Base-by-base conservation (phyloP, 1,140 invertebrate genomes). In the Drosophila nigromelanica region DNA sequence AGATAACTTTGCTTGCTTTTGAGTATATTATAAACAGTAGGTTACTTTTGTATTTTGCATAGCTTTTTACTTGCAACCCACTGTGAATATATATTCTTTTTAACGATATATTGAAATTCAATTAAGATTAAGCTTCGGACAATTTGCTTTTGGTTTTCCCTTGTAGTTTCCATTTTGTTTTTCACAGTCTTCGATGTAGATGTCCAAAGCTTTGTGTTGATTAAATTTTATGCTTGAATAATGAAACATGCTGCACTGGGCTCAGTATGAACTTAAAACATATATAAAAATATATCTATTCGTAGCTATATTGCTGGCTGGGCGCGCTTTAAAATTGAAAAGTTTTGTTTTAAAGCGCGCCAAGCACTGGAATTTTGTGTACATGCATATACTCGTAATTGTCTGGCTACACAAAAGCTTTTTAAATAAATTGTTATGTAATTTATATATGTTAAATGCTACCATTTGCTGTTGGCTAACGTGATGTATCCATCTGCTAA, bases 361-460 rank as follows among this genome's bases (percentile, higher is more conserved):
- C 64, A 15, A 70, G 68, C 45, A 43, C 39, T 21, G 47, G 24
- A 39, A 59, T 56, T 42, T 52, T 27, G n/a, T 67, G 24, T 61
- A 40, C 33, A 35, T 27, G 5, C 10, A 11, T 63, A 45, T 60
- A 43, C 40, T 40, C 48, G 30, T 33, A 54, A 14, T 76, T 72
- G 59, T 56, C 66, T 79, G 73, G 76, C 76, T 76, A 83, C 76
- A 83, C 80, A 83, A 64, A 85, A 85, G 81, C 81, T 71, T 61
- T 12, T 12, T 77, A 70, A 51, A 52, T 66, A 21, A 43, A 67
- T 60, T 64, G 48, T 75, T 58, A 43, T 43, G 4, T 15, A 14
- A n/a, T 43, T 68, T 59, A 76, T 47, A 43, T 72, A 39, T 75
- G 48, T 61, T 87, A 87, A 87, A 87, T 87, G 83, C 83, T 73